Evolutionary conservation across 1,140 invertebrate species (phyloP).

Genomic region (Drosophila punjabiensis): DNA sequence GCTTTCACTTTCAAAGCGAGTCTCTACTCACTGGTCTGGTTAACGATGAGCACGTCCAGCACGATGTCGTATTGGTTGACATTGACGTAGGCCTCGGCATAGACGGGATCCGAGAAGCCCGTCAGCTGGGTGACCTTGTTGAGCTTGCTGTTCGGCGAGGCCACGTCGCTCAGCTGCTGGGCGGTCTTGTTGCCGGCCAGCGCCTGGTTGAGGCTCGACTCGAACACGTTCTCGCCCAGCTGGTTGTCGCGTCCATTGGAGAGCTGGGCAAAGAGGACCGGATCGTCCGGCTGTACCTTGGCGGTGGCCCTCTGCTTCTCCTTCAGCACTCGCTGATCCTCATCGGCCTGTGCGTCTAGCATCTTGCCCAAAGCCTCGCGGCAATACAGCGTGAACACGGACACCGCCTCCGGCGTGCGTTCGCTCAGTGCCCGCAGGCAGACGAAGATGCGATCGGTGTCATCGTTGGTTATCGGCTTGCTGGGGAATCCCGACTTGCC

Average conservation of each 20-base stretch:
- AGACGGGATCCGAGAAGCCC: slow-evolving; percentile 99
- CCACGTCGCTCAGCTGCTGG: slow-evolving; percentile 85
- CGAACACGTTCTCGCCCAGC: slow-evolving; percentile 96
- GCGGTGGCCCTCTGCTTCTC: slow-evolving; percentile 90
- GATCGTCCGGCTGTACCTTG: slow-evolving; percentile 94
- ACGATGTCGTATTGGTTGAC: slow-evolving; percentile 99
- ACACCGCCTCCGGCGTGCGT: slow-evolving; percentile 89
- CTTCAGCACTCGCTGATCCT: slow-evolving; percentile 84
- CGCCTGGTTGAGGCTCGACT: slow-evolving; percentile 96
- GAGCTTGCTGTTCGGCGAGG: slow-evolving; percentile 88
- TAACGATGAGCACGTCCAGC: slow-evolving; percentile 98
- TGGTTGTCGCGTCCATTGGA: slow-evolving; percentile 90
- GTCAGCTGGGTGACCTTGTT: slow-evolving; percentile 99
- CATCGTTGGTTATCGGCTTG: slow-evolving; percentile 97
- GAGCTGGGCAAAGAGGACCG: slow-evolving; percentile 94
- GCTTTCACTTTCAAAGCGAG: background rate
- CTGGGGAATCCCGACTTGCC: slow-evolving; percentile 91
- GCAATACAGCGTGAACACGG: slow-evolving; percentile 93
- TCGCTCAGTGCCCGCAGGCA: slow-evolving; percentile 93
- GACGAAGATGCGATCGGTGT: slow-evolving; percentile 95
- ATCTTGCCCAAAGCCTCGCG: slow-evolving; percentile 93
- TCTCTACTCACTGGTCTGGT: slow-evolving; percentile 92
- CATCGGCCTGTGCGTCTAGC: slow-evolving; percentile 92
- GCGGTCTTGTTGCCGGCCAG: slow-evolving; percentile 88
- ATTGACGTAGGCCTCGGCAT: slow-evolving; percentile 99